Evolutionary conservation across 2,113 vertebrate genomes (phyloP), one percentile per base, ranked within the genome.

Genomic region (Thunnus maccoyii): DNA sequence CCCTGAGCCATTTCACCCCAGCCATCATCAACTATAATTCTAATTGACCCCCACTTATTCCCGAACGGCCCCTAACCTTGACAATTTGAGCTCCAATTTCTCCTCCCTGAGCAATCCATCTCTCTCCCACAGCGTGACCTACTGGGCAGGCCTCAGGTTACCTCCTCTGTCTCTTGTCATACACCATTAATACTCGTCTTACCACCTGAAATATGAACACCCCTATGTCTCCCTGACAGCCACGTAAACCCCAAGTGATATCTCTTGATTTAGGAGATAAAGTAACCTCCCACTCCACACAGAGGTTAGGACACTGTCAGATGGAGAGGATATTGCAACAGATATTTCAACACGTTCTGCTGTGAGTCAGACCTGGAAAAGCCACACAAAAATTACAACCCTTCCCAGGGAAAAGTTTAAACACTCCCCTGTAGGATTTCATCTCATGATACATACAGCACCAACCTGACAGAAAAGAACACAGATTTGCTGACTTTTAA

Each of bases 151-250:
- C 88, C 77, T 93, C 91, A 62, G 77, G 88, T 94, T 93, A 90
- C 93, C 87, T 84, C 91, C 79, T 90, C 88, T 65, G 88, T 94
- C 90, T 93, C 91, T 30, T 86, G 89, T 94, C 91, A 80, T 46
- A 77, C 76, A 67, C 83, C 91, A 92, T 91, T 92, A 94, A 89
- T 86, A 78, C 90, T 89, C 65, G 75, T 89, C 90, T 88, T 62
- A 76, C 76, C 82, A 74, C 75, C 87, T 93, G 91, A 94, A 91
- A 94, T 91, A 93, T 87, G 88, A 92, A 89, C 88, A 64, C 66
- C 84, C 70, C 69, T 36, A 50, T 20, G 82, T 88, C 86, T 82
- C 74, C 72, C 78, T 67, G 90, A 88, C 88, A 86, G 86, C 72
- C 78, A 56, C 32, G 55, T 61, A 58, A 75, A 67, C 55, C 75